phyloP scores from a whole-genome alignment of 2,797 vertebrate species.

The Pelobates cultripes region DNA sequence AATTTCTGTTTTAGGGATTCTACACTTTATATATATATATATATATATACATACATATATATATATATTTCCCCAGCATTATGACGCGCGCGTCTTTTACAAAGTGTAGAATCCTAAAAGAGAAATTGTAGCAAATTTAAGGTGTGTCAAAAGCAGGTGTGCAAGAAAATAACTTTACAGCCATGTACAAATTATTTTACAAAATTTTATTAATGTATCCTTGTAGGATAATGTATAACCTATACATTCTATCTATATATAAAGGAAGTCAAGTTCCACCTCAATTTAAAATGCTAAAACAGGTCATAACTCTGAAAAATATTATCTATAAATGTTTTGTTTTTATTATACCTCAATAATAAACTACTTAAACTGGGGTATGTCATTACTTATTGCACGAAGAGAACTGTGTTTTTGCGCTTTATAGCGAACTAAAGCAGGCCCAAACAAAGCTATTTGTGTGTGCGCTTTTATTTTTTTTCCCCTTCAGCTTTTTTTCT shows the following conservation, averaged over 20 bases:
- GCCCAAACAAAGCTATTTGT: background rate
- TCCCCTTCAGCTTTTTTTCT: conserved; percentile 28
- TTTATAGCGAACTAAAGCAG: conserved; percentile 14
- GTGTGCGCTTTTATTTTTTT: background rate
- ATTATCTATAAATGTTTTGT: conserved; percentile 63
- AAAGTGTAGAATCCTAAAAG: conserved; percentile 5
- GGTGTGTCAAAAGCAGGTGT: conserved; percentile 7
- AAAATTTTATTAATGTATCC: too few species aligned
- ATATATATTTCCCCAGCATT: too few species aligned
- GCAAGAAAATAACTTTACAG: background rate
- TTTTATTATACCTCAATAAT: conserved; percentile 49
- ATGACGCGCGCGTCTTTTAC: too few species aligned
- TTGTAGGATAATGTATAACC: too few species aligned
- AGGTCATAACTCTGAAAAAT: conserved; percentile 66
- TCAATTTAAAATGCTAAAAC: conserved; percentile 66
- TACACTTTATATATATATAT: too few species aligned
- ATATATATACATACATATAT: too few species aligned
- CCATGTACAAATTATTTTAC: too few species aligned
- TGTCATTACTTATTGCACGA: conserved; percentile 38
- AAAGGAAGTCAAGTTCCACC: conserved; percentile 56
- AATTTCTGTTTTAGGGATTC: conserved; percentile 40
- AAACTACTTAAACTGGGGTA: conserved; percentile 43
- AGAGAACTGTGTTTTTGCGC: conserved; percentile 7
- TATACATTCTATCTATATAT: background rate
- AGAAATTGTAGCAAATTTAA: conserved; percentile 52